Conservation (phyloP, 2,113 vertebrate genomes). For the Nothoprocta pentlandii region DNA sequence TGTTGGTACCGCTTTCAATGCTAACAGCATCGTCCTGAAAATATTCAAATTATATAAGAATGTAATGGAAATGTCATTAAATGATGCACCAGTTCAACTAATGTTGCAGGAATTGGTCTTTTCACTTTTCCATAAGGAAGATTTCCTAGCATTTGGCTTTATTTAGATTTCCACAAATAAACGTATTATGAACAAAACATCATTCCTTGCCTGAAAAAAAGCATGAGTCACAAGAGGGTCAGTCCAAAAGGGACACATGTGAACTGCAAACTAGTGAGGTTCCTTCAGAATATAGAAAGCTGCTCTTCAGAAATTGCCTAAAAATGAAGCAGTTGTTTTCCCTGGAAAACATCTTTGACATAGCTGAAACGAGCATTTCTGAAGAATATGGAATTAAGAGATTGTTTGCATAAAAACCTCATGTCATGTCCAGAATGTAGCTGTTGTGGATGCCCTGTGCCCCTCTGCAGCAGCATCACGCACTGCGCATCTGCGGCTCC, state of each 20-base stretch:
- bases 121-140: not conserved
- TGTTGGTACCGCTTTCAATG: slow-evolving; percentile 94
- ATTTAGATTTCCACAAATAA: slow-evolving; percentile 17
- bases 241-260: not conserved
- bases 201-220: slow-evolving; percentile 6
- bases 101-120: not conserved
- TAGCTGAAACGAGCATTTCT: not conserved
- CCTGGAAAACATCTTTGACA: not conserved
- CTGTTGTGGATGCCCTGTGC: not conserved
- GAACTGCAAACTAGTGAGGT: not conserved
- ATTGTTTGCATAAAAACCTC: not conserved
- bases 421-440: not conserved
- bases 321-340: not conserved
- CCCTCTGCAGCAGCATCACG: not conserved
- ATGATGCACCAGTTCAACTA: not conserved
- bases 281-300: not conserved
- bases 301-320: not conserved
- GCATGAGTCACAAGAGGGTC: not conserved
- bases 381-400: not conserved
- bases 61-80: not conserved
- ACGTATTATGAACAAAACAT: not conserved
- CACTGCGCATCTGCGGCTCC: not conserved
- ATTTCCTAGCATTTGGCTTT: not conserved
- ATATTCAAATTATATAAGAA: not conserved
- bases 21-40: slow-evolving; percentile 94